phyloP scores from a whole-genome alignment of 2,797 vertebrate genomes.

The Podarcis siculus region DNA sequence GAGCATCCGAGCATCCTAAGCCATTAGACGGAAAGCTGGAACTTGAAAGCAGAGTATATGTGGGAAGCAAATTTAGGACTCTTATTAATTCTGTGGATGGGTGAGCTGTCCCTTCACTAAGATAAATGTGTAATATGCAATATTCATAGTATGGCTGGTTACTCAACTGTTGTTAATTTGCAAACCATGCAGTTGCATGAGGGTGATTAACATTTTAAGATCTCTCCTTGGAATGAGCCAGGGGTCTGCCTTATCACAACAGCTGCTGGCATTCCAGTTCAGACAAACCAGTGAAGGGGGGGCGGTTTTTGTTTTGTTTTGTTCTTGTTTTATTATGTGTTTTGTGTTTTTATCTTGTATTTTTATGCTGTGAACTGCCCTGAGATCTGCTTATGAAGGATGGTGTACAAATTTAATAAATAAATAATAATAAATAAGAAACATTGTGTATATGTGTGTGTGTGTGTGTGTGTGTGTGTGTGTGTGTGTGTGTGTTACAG shows the following conservation, averaged over 20 bases:
- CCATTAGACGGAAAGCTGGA: constrained; percentile 56
- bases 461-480: background rate
- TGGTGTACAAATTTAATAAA: too few relatives aligned
- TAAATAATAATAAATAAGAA: background rate
- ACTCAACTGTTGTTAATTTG: constrained; percentile 73
- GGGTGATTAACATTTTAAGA: background rate
- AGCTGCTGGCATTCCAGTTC: background rate
- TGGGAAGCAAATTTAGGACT: constrained; percentile 67
- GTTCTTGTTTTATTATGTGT: too few relatives aligned
- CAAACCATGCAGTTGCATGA: constrained; percentile 64
- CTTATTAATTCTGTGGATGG: constrained; percentile 70
- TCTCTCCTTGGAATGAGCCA: background rate
- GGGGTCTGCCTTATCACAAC: background rate
- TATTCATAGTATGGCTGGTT: constrained; percentile 76
- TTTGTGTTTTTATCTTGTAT: too few relatives aligned
- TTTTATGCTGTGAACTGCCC: too few relatives aligned
- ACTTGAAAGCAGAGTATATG: constrained; percentile 60
- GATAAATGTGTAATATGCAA: constrained; percentile 58
- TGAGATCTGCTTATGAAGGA: too few relatives aligned
- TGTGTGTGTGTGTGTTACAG: background rate
- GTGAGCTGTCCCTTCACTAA: constrained; percentile 68
- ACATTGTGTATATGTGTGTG: background rate
- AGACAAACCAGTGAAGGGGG: background rate
- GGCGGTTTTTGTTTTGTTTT: too few relatives aligned
- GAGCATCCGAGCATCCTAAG: constrained; percentile 61